Evolutionary conservation across 2,797 vertebrate species (phyloP).

Genomic region (Myiothlypis chrysogaster): DNA sequence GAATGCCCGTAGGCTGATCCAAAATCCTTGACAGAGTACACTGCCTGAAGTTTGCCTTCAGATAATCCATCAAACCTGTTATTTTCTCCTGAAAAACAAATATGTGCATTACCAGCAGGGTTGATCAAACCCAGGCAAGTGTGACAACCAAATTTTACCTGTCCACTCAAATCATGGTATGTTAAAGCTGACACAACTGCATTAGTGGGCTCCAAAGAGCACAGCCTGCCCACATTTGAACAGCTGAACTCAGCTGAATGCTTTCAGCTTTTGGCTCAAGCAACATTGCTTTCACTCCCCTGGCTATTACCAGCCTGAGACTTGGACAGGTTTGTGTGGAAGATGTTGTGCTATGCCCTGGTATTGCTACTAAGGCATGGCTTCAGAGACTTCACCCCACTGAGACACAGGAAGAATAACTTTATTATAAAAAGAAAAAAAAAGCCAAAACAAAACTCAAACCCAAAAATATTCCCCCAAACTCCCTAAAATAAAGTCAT

Average conservation of each 20-base stretch:
- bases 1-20: not conserved
- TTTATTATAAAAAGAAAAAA: not conserved
- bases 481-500: not conserved
- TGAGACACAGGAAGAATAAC: accelerated
- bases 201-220: not conserved
- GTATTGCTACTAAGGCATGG: not conserved
- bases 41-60: not conserved
- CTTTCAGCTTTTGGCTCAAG: not conserved
- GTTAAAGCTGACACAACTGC: not conserved
- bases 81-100: not conserved
- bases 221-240: not conserved
- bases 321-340: not conserved
- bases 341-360: not conserved
- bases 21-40: not conserved
- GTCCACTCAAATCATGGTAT: not conserved
- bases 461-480: not conserved
- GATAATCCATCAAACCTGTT: not conserved
- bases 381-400: not conserved
- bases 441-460: not conserved
- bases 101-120: not conserved
- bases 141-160: not conserved
- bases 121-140: not conserved
- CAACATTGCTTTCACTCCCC: not conserved
- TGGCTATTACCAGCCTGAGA: not conserved
- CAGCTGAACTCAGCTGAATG: not conserved